Percentiles rank a stretch among this genome's conserved stretches.
phyloP scores from a whole-genome alignment of 2,797 vertebrate genomes.

The Astyanax mexicanus region DNA sequence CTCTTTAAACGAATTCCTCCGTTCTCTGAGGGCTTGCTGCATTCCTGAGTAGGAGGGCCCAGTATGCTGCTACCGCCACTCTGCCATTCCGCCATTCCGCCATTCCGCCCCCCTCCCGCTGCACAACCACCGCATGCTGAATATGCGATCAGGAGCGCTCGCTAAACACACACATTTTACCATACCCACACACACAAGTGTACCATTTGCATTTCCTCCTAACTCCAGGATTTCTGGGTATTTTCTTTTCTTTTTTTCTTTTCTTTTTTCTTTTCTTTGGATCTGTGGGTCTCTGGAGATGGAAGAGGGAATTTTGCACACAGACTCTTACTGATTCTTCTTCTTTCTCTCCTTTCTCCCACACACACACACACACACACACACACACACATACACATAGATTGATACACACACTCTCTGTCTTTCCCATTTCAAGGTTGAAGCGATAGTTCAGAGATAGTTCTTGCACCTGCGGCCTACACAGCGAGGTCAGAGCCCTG shows the following conservation, averaged over 20 bases:
- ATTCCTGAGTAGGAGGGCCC: constrained; percentile 82
- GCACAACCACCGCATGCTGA: constrained; percentile 10
- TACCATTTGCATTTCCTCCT: constrained; percentile 17
- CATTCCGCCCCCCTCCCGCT: constrained; percentile 63
- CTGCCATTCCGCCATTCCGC: too few species aligned
- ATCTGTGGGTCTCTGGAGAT: not conserved
- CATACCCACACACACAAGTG: constrained; percentile 8
- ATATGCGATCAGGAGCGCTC: constrained; percentile 15
- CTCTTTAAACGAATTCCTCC: constrained; percentile 59
- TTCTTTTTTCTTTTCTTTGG: too few species aligned
- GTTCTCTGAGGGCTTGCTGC: constrained; percentile 62
- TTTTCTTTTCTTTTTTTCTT: too few species aligned
- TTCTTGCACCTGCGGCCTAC: constrained; percentile 30
- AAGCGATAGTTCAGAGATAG: constrained; percentile 18
- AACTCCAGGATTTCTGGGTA: not conserved
- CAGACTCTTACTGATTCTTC: constrained; percentile 1
- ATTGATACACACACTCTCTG: not conserved
- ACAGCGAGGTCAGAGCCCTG: constrained; percentile 25
- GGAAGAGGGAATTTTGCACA: not conserved
- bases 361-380: not conserved
- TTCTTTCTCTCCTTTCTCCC: not conserved
- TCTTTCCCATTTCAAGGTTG: constrained; percentile 14
- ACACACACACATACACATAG: too few species aligned
- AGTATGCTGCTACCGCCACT: constrained; percentile 73
- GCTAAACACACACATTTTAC: constrained; percentile 4